Evolutionary conservation across 2,797 vertebrate genomes (phyloP), one percentile per base, ranked within the genome.

Genomic region (Capromys pilorides): DNA sequence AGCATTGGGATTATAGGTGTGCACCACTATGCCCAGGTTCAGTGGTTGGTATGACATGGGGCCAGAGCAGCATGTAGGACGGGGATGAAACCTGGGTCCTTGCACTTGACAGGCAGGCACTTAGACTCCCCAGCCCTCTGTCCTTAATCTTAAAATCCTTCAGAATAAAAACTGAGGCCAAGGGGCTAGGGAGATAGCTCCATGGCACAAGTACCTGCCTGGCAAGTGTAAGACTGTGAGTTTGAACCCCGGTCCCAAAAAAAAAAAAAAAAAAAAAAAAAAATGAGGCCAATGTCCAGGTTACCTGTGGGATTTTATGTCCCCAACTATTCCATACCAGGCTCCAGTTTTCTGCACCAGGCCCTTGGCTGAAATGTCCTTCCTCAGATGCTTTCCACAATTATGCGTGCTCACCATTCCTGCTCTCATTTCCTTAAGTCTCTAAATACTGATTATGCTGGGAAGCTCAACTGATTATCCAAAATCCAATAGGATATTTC

Each of bases 81-180:
- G 18, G 22, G 59, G 22, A 61, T 61, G 6, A 1, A 61, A 61
- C 59, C 24, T 24, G 7, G 7, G 59, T 24, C 21, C 59, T 61
- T 24, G 21, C 2, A 9, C 22, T 61, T 61, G 59, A 7, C 5
- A 61, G 22, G 59, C 59, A 61, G 59, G 59, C 54, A 57, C 54
- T 57, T 57, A 57, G 14, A 57, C 51, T 59, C 18, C 19, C 18
- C 5, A 21, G 19, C 57, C 19, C 57, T 95, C 51, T 95, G 36
- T 83, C 33, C 73, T 93, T 95, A 86, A 83, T 28, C 73, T 93
- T 94, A 79, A 95, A 94, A 69, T 18, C 11, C 57, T 86, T 18
- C 45, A 54, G 36, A 78, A 87, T 87, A 85, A 95, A 95, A 94
- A 36, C 21, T 33, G 78, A 78, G 75, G 39, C 45, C n/a, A 39